Base-by-base conservation (phyloP, 1,140 invertebrate species). In the Babylonia areolata region DNA sequence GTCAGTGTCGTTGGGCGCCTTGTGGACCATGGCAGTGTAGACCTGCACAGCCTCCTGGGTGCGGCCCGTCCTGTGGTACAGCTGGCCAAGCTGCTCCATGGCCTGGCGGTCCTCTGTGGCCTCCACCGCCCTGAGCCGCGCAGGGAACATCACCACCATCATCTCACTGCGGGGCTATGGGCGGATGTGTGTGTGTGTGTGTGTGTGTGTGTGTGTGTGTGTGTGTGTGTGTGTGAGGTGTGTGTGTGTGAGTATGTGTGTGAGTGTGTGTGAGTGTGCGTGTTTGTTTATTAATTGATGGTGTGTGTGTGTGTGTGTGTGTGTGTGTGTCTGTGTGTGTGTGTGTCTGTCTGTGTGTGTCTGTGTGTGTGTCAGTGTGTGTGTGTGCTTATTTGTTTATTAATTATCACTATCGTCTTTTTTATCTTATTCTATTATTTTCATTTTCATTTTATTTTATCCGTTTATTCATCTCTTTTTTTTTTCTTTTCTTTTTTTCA, bases 41-140 rank as follows among this genome's bases (percentile, higher is more conserved):
- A 88, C 23, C 12, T 35, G 40, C 12, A 87, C 39, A 9, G 91
- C 87, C 6, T 90, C 86, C 3, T 79, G 42, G 0, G 58, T 54
- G 15, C 86, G 81, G 17, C 88, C 88, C 37, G 84, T 77, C 31
- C 87, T 75, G 73, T 86, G 90, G 78, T 91, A 91, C 12, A 91
- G 20, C 28, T 89, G 46, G 11, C 87, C 91, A 5, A 90, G 84
- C 64, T 88, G 84, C 54, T 89, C 87, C 71, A 90, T 17, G 1
- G 87, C 85, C 31, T 78, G 42, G 6, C 31, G 54, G 42, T 87
- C 87, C n/a, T 85, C 83, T 6, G 83, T 87, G 31, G 95, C 94
- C 82, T 95, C 94, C 92, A 95, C 94, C 85, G 95, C 95, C 88
- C 95, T 96, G 78, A n/a, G n/a, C n/a, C n/a, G n/a, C n/a, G n/a